phyloP scores from a whole-genome alignment of 2,797 vertebrate species.

The Acanthurus tractus region DNA sequence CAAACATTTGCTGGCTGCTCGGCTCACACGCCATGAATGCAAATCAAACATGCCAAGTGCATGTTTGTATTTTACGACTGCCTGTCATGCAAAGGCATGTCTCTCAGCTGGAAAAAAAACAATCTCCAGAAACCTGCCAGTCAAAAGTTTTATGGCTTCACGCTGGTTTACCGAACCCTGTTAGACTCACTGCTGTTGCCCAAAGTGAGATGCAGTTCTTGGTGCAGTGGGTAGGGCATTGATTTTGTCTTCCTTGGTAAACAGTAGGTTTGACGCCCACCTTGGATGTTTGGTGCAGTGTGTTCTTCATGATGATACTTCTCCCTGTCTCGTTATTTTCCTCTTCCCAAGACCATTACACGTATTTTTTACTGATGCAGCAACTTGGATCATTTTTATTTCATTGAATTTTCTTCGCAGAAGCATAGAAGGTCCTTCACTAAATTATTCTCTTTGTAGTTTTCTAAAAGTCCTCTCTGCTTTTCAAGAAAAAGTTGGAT shows the following conservation, averaged over 20 bases:
- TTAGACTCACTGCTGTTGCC: slow-evolving; percentile 33
- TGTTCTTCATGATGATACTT: slow-evolving; percentile 48
- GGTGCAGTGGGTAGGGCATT: slow-evolving; percentile 68
- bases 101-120: slow-evolving; percentile 11
- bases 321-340: slow-evolving; percentile 8
- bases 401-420: slow-evolving; percentile 11
- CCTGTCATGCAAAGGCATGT: not conserved
- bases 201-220: slow-evolving; percentile 53
- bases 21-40: not conserved
- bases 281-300: slow-evolving; percentile 65
- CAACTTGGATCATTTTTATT: slow-evolving; percentile 16
- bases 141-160: slow-evolving; percentile 40
- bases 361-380: not conserved
- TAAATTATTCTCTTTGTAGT: slow-evolving; percentile 76
- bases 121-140: not conserved
- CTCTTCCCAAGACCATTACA: slow-evolving; percentile 20
- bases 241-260: slow-evolving; percentile 69
- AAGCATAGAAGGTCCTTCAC: slow-evolving; percentile 8
- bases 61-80: not conserved
- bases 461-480: slow-evolving; percentile 34
- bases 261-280: slow-evolving; percentile 72
- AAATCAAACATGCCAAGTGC: not conserved
- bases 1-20: not conserved
- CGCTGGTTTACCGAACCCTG: not conserved
- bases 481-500: slow-evolving; percentile 28